Evolutionary conservation across 2,113 vertebrate species (phyloP).

Genomic region (Machaerirhynchus nigripectus): DNA sequence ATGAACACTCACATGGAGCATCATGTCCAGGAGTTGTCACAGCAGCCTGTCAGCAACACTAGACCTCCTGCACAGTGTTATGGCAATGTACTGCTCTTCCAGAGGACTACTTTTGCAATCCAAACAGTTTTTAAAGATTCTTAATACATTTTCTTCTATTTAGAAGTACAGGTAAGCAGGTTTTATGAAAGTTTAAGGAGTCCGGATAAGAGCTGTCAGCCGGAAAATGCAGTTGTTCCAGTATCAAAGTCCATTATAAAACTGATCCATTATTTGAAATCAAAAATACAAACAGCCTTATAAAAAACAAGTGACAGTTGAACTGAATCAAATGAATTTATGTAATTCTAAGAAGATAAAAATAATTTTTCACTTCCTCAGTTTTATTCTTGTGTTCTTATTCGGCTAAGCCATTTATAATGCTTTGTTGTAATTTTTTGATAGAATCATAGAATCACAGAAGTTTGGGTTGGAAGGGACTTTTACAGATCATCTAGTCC

Average conservation of each 20-base stretch:
- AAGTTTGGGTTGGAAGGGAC: neutral
- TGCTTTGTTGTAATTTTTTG: neutral
- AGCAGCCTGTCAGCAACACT: neutral
- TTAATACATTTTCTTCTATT: neutral
- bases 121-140: neutral
- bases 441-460: neutral
- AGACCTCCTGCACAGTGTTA: neutral
- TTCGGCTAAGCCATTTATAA: neutral
- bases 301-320: neutral
- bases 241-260: neutral
- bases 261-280: neutral
- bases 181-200: neutral
- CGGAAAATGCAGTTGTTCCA: neutral
- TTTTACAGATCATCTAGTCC: neutral
- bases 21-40: fast-evolving
- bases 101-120: neutral
- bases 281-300: neutral
- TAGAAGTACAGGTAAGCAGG: neutral
- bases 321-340: neutral
- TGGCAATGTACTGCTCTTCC: neutral
- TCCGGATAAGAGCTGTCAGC: neutral
- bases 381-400: neutral
- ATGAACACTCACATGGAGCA: neutral
- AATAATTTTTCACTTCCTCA: neutral
- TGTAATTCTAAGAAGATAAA: neutral